Conservation (phyloP, 2,113 vertebrate species). For the Forbesichthys papilliferus region DNA sequence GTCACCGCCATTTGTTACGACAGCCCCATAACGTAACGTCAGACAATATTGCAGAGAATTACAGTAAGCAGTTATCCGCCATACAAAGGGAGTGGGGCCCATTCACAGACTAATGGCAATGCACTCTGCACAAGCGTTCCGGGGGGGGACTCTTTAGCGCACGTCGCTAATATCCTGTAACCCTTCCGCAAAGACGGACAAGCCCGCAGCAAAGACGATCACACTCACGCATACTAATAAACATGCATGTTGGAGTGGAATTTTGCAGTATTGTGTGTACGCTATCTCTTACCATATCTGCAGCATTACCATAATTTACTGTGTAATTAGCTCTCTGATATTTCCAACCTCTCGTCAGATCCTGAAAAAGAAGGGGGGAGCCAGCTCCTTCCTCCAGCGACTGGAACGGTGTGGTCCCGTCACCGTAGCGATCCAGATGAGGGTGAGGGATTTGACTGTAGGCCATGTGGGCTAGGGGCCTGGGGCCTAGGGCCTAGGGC, state of each 20-base stretch:
- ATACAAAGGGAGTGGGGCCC: background rate
- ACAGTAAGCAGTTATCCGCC: slow-evolving; percentile 10
- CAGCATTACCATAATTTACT: too few relatives aligned
- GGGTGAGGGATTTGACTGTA: slow-evolving; percentile 72
- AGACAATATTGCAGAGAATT: slow-evolving; percentile 17
- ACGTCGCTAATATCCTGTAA: background rate
- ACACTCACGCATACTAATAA: background rate
- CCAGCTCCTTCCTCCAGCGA: slow-evolving; percentile 84
- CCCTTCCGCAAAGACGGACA: background rate
- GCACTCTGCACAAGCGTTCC: background rate
- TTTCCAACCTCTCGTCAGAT: slow-evolving; percentile 69
- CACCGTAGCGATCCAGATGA: slow-evolving; percentile 85
- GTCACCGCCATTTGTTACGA: slow-evolving; percentile 13
- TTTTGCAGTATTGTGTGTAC: background rate
- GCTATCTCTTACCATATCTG: too few relatives aligned
- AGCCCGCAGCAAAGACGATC: background rate
- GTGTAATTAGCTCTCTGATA: background rate
- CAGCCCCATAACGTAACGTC: slow-evolving; percentile 34
- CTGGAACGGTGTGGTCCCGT: slow-evolving; percentile 84
- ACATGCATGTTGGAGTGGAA: background rate
- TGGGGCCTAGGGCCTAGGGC: too few relatives aligned
- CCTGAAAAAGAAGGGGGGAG: slow-evolving; percentile 86
- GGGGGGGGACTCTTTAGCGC: slow-evolving; percentile 1
- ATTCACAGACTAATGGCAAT: slow-evolving; percentile 1
- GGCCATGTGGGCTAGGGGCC: too few relatives aligned